Percentiles rank a stretch among this genome's conserved stretches.
Conservation (phyloP, 2,797 vertebrate species). For the Myotis vivesi region DNA sequence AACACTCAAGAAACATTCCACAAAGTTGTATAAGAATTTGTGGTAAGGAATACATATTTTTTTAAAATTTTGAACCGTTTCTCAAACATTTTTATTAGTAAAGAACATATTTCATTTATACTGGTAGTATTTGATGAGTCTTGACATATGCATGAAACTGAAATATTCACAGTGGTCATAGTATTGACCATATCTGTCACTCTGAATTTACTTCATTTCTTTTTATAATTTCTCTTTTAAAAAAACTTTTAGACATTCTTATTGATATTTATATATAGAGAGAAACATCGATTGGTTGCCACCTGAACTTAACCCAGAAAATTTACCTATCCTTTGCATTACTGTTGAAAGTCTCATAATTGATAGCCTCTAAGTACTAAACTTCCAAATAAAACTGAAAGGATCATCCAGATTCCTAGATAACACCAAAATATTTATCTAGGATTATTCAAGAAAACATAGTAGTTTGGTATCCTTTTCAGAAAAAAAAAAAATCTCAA, state of each 20-base stretch:
- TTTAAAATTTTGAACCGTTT: too few species aligned
- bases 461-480: slow-evolving; percentile 71
- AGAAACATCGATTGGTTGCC: too few species aligned
- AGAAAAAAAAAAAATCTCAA: slow-evolving; percentile 58
- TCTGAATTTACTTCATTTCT: too few species aligned
- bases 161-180: too few species aligned
- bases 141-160: too few species aligned
- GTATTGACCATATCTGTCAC: too few species aligned
- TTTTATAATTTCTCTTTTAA: too few species aligned
- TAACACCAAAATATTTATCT: slow-evolving; percentile 42
- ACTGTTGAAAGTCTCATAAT: not conserved
- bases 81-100: too few species aligned
- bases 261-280: too few species aligned
- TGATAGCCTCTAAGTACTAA: slow-evolving; percentile 12
- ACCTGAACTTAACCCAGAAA: not conserved
- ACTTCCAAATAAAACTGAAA: slow-evolving; percentile 49
- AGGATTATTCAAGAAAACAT: slow-evolving; percentile 50
- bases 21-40: slow-evolving; percentile 52
- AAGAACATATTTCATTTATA: too few species aligned
- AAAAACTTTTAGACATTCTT: too few species aligned
- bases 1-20: slow-evolving; percentile 19
- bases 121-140: too few species aligned
- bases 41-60: not conserved
- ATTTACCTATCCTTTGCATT: slow-evolving; percentile 32
- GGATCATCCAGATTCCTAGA: not conserved